phyloP scores from a whole-genome alignment of 1,140 invertebrate species.

The Drosophila persimilis region DNA sequence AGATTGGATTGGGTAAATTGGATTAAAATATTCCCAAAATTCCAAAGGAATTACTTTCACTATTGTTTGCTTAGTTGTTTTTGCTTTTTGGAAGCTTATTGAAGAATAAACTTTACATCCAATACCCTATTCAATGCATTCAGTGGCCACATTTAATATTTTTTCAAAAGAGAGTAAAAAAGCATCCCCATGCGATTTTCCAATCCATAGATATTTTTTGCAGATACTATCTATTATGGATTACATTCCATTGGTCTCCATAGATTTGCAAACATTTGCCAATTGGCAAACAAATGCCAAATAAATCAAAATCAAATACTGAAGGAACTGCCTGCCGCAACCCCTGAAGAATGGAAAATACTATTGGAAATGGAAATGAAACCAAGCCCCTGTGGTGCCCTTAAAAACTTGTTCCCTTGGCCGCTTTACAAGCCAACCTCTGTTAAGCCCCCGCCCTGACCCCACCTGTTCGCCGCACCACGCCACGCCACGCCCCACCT shows the following conservation, averaged over 20 bases:
- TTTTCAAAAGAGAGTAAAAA: too few relatives aligned
- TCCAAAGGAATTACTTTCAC: too few relatives aligned
- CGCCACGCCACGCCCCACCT: slow-evolving; percentile 6
- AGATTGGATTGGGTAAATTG: too few relatives aligned
- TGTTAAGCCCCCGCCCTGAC: slow-evolving; percentile 6
- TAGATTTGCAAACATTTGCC: slow-evolving; percentile 57
- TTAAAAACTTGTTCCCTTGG: slow-evolving; percentile 71
- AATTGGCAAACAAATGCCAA: slow-evolving; percentile 59
- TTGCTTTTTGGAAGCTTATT: too few relatives aligned
- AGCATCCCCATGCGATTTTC: too few relatives aligned
- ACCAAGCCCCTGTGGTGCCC: slow-evolving; percentile 40
- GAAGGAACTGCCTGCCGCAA: slow-evolving; percentile 1
- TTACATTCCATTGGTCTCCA: slow-evolving; percentile 29
- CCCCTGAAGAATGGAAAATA: neutral
- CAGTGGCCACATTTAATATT: too few relatives aligned
- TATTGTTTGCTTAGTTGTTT: too few relatives aligned
- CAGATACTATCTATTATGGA: slow-evolving; percentile 28
- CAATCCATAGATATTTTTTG: too few relatives aligned
- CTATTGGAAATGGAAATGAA: slow-evolving; percentile 22
- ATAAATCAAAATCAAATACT: slow-evolving; percentile 59
- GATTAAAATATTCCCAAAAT: too few relatives aligned
- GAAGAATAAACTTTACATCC: too few relatives aligned
- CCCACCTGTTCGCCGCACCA: slow-evolving; percentile 18
- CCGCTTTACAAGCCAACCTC: slow-evolving; percentile 62
- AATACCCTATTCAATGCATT: too few relatives aligned